These are phyloP conservation scores for Paragorgia papillata DNA, from an alignment of 92 coral and sea anemone species.

Conservation along the genomic window DNA sequence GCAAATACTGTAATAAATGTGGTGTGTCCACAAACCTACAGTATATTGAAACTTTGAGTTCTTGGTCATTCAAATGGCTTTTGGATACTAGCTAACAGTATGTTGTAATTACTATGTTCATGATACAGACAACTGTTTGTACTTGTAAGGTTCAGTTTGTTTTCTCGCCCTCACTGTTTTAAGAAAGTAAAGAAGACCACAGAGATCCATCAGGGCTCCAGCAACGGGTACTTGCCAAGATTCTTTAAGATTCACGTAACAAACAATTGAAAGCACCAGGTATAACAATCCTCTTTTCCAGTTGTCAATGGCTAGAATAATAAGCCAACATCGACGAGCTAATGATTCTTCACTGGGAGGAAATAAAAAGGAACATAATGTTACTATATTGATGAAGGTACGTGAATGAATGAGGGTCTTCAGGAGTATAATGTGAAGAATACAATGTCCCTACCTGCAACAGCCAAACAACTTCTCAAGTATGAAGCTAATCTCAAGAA, in stretches of 20 bases:
- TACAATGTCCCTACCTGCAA: constrained; percentile 66
- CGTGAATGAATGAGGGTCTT: background rate
- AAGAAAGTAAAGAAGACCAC: constrained; percentile 71
- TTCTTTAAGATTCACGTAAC: constrained; percentile 77
- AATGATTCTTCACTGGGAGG: constrained; percentile 71
- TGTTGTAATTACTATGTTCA: too few species aligned
- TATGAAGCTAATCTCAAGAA: constrained; percentile 77
- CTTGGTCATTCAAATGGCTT: too few species aligned
- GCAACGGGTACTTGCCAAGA: constrained; percentile 72
- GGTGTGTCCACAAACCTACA: too few species aligned
- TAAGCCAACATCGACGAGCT: constrained; percentile 73
- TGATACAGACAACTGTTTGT: constrained; percentile 82
- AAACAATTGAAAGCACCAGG: constrained; percentile 66
- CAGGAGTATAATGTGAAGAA: too few species aligned
- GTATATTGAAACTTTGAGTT: too few species aligned
- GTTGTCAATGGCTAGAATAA: constrained; percentile 76
- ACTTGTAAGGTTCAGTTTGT: constrained; percentile 68
- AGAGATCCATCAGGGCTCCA: constrained; percentile 77
- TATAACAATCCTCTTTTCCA: constrained; percentile 91
- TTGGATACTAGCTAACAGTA: too few species aligned
- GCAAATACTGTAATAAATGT: too few species aligned
- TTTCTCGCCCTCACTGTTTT: constrained; percentile 75
- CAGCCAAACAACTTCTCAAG: constrained; percentile 70
- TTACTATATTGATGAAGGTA: too few species aligned
- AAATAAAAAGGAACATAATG: too few species aligned